Percentiles rank a stretch among this genome's conserved stretches.
These are phyloP conservation scores for Paramacrobiotus metropolitanus DNA, from an alignment of 1,140 invertebrate genomes.

Conservation along the genomic window DNA sequence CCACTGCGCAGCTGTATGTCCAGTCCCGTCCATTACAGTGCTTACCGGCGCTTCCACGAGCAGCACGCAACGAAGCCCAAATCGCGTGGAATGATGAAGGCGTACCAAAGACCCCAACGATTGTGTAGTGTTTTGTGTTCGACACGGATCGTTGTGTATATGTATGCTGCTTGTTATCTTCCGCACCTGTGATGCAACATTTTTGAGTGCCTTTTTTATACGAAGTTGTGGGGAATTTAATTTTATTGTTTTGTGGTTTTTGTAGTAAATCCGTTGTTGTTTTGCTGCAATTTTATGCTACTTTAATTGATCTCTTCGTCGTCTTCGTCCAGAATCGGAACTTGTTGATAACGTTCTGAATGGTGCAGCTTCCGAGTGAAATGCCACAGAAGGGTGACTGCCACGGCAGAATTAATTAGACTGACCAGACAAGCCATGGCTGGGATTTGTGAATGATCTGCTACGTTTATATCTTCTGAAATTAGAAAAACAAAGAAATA, in stretches of 20 bases:
- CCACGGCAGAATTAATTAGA: too few species aligned
- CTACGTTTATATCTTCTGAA: too few species aligned
- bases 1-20: not conserved
- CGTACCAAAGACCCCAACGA: not conserved
- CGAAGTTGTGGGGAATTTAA: too few species aligned
- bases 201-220: not conserved
- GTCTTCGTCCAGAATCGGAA: not conserved
- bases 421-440: too few species aligned
- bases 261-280: too few species aligned
- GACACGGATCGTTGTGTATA: not conserved
- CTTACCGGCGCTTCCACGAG: not conserved
- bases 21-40: not conserved
- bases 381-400: too few species aligned
- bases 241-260: too few species aligned
- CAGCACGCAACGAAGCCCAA: not conserved
- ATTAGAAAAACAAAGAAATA: too few species aligned
- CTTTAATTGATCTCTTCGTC: not conserved
- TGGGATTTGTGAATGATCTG: too few species aligned
- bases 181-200: not conserved
- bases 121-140: not conserved
- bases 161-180: too few species aligned
- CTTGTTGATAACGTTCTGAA: not conserved
- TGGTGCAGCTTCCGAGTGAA: too few species aligned
- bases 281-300: not conserved
- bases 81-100: not conserved